Evolutionary conservation across 2,797 vertebrate species (phyloP), one percentile per base, ranked within the genome.

Genomic region (Sebastes matsubarae): DNA sequence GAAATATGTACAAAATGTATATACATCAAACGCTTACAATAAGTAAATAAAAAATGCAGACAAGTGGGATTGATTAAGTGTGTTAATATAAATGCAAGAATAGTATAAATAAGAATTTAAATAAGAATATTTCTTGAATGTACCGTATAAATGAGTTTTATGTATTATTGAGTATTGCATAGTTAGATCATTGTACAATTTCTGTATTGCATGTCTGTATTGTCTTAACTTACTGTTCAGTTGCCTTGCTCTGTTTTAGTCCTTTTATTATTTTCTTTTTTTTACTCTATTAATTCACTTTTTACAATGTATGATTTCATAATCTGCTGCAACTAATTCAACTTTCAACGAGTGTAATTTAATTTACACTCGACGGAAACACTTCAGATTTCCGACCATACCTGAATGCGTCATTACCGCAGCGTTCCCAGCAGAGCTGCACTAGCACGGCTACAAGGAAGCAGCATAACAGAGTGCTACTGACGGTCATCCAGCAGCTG

Each of bases 341-440:
- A 60, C 10, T n/a, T 52, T 32, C 9, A 32, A 32, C 32, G 32
- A 10, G 32, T 32, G 32, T 32, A 32, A 34, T 34, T 34, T 34
- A 34, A 34, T 34, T 34, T 34, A 34, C 13, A 14, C 12, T 2
- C 2, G 13, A 24, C 1, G 24, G 0, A 66, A 24, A 77, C 0
- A 0, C 12, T 0, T 2, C 1, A n/a, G 0, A 71, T 72, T 42
- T 63, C 83, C 60, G 4, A 83, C 6, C 0, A 57, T n/a, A 0
- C 0, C 0, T 84, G 63, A 92, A 92, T 1, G 87, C 79, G 63
- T 6, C 91, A 84, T 79, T 89, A 85, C 91, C 78, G 89, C 91
- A 91, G 88, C 79, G 42, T 59, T 80, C 80, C 70, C 74, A 79
- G 71, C 68, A 32, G 80, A 27, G 46, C 77, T 64, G 65, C 24